Percentiles rank a stretch among this genome's conserved stretches.
Conservation (phyloP, 2,797 vertebrate species). For the Pipistrellus kuhlii region DNA sequence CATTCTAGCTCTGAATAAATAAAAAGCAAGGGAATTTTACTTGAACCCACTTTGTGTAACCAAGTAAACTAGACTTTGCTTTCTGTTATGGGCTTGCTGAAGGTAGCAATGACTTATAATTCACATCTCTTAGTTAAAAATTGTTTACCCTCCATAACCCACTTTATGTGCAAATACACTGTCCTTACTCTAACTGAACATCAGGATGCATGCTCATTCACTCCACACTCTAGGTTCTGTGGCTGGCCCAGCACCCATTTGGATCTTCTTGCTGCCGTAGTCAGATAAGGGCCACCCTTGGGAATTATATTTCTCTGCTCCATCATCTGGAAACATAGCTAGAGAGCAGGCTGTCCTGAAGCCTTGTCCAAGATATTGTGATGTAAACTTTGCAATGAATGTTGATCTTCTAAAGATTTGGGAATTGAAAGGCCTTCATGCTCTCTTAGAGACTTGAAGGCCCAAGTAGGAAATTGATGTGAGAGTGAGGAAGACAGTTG, state of each 20-base stretch:
- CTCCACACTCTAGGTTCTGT: neutral
- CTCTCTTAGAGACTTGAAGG: neutral
- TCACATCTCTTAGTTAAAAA: neutral
- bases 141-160: neutral
- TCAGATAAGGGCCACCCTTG: neutral
- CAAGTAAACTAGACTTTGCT: neutral
- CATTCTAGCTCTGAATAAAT: neutral
- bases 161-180: neutral
- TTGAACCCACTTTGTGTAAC: neutral
- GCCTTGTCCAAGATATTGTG: neutral
- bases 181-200: neutral
- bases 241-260: neutral
- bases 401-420: neutral
- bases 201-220: neutral
- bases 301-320: neutral
- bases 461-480: neutral
- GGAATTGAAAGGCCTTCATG: neutral
- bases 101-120: neutral
- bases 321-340: neutral
- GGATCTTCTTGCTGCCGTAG: neutral
- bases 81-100: neutral
- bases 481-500: accelerated
- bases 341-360: neutral
- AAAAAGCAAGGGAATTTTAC: slow-evolving; percentile 25
- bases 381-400: neutral